A percentile compares a stretch with the other conserved stretches of the same genome.
These are phyloP conservation scores for Pogonocherus hispidulus DNA, from an alignment of 2,888 invertebrate genomes.

Conservation along the genomic window DNA sequence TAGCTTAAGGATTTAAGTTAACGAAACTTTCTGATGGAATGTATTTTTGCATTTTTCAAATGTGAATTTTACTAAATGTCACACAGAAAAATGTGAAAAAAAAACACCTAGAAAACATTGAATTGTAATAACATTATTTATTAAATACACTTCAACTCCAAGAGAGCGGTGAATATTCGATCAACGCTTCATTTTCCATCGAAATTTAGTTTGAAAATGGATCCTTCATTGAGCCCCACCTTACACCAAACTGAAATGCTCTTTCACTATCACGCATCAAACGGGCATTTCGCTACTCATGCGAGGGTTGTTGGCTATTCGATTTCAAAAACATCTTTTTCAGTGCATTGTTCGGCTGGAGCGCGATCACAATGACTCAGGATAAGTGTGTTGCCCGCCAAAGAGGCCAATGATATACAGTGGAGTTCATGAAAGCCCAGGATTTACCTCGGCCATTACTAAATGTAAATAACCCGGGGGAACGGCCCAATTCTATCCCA, in stretches of 20 bases:
- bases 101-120: too few relatives aligned
- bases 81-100: too few relatives aligned
- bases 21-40: too few relatives aligned
- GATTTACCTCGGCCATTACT: slow-evolving; percentile 28
- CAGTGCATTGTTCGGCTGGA: slow-evolving; percentile 20
- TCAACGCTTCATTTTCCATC: too few relatives aligned
- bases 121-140: too few relatives aligned
- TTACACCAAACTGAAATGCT: neutral
- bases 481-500: slow-evolving; percentile 10
- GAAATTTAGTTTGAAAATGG: too few relatives aligned
- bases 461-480: slow-evolving; percentile 25
- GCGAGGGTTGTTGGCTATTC: slow-evolving; percentile 9
- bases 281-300: slow-evolving; percentile 13
- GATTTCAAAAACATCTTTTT: slow-evolving; percentile 25
- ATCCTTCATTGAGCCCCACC: too few relatives aligned
- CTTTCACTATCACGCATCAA: neutral
- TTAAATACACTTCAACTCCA: too few relatives aligned
- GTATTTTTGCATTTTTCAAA: too few relatives aligned
- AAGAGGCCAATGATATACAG: slow-evolving; percentile 24
- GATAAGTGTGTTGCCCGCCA: slow-evolving; percentile 16
- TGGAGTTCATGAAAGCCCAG: slow-evolving; percentile 1
- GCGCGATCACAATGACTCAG: slow-evolving; percentile 26
- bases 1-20: too few relatives aligned
- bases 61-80: too few relatives aligned
- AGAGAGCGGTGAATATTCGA: too few relatives aligned